A percentile compares a stretch with the other conserved stretches of the same genome.
These are phyloP conservation scores for Notoglanidium macrostoma DNA, from an alignment of 2,797 vertebrate species.

Conservation along the genomic window DNA sequence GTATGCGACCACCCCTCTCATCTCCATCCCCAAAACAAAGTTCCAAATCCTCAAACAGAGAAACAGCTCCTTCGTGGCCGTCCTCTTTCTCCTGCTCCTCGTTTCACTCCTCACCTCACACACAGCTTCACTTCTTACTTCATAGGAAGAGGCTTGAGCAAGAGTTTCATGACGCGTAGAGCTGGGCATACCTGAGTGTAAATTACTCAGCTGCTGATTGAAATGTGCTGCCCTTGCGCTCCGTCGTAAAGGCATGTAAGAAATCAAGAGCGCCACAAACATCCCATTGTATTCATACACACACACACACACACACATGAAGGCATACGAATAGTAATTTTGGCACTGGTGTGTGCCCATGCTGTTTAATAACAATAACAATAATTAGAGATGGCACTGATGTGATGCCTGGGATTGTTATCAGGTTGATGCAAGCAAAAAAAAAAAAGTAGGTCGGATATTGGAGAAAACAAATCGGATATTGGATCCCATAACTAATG, in stretches of 20 bases:
- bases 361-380: neutral
- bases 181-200: neutral
- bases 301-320: neutral
- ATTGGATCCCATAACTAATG: neutral
- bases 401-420: neutral
- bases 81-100: neutral
- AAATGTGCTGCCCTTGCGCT: constrained; percentile 51
- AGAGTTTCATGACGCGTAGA: constrained; percentile 2
- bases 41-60: neutral
- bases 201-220: constrained; percentile 45
- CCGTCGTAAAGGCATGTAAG: constrained; percentile 1
- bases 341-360: neutral
- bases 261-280: constrained; percentile 35
- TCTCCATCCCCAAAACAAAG: neutral
- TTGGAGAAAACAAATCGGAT: neutral
- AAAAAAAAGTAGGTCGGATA: neutral
- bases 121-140: neutral
- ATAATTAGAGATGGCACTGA: neutral
- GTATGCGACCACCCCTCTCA: neutral
- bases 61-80: neutral
- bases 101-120: constrained; percentile 8
- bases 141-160: neutral
- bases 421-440: neutral
- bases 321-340: neutral
- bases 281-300: constrained; percentile 37